phyloP scores from a whole-genome alignment of 2,797 vertebrate species.

The Arrhamphus sclerolepis region DNA sequence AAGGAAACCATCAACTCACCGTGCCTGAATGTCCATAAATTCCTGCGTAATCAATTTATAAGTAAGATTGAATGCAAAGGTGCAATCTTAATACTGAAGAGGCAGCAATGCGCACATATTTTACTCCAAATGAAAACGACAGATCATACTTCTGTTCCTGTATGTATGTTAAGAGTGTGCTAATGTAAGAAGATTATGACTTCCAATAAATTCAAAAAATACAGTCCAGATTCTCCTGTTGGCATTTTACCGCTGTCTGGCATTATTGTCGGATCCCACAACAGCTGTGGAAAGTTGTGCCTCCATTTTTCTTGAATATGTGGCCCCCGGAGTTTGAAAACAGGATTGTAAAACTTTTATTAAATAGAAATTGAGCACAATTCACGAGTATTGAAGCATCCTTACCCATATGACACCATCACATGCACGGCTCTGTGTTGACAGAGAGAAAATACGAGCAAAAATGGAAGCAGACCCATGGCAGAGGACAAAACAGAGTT shows the following conservation, averaged over 20 bases:
- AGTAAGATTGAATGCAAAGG: too few species aligned
- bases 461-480: slow-evolving; percentile 43
- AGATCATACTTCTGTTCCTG: too few species aligned
- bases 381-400: slow-evolving; percentile 38
- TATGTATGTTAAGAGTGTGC: not conserved
- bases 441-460: slow-evolving; percentile 41
- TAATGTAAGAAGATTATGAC: slow-evolving; percentile 44
- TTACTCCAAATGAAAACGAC: too few species aligned
- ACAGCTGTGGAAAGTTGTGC: slow-evolving; percentile 32
- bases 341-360: slow-evolving; percentile 52
- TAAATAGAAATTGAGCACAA: slow-evolving; percentile 50
- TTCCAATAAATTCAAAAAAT: slow-evolving; percentile 23
- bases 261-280: slow-evolving; percentile 33
- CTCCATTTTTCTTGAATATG: slow-evolving; percentile 40
- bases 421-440: slow-evolving; percentile 44
- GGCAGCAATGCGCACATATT: too few species aligned
- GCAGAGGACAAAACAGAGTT: slow-evolving; percentile 42
- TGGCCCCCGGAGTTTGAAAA: slow-evolving; percentile 38
- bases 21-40: too few species aligned
- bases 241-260: slow-evolving; percentile 45
- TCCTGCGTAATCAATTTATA: too few species aligned
- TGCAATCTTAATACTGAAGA: not conserved
- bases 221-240: slow-evolving; percentile 36
- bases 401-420: slow-evolving; percentile 57
- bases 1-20: too few species aligned